Percentiles rank a stretch among this genome's conserved stretches.
Conservation (phyloP, 2,113 vertebrate species). For the Oceanodroma tethys region DNA sequence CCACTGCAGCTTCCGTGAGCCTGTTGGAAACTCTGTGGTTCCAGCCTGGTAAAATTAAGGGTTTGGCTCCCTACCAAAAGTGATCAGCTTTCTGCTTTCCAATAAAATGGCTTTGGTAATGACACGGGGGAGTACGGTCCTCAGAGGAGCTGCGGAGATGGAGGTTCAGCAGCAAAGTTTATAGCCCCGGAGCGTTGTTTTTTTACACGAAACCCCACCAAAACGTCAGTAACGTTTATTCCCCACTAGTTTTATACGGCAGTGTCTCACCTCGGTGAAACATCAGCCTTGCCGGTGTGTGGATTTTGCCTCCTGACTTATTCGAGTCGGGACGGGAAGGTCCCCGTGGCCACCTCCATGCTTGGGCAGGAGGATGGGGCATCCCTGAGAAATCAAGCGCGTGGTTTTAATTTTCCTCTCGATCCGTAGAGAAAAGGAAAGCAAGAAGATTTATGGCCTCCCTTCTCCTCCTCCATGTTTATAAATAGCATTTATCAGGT, state of each 20-base stretch:
- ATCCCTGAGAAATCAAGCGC: not conserved
- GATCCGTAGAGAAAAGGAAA: constrained; percentile 56
- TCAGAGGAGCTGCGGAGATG: accelerated
- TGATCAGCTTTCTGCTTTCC: not conserved
- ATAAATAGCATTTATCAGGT: constrained; percentile 78
- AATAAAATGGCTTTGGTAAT: not conserved
- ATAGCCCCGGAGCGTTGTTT: too few relatives aligned
- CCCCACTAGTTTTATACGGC: accelerated
- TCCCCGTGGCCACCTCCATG: not conserved
- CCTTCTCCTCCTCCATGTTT: constrained; percentile 41
- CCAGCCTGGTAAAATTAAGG: not conserved
- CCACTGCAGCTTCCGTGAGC: not conserved
- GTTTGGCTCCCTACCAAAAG: not conserved
- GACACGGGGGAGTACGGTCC: too few relatives aligned
- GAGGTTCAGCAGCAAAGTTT: not conserved
- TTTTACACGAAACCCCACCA: not conserved
- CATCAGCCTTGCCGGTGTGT: accelerated
- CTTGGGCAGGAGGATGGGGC: not conserved
- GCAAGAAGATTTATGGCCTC: constrained; percentile 78
- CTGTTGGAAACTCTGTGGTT: not conserved
- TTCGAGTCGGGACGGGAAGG: accelerated
- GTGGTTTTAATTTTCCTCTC: constrained; percentile 79
- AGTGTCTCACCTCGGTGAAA: not conserved
- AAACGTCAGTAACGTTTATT: not conserved
- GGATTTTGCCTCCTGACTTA: not conserved